Percentiles rank a stretch among this genome's conserved stretches.
These are phyloP conservation scores for Rhamphomyia laevipes DNA, from an alignment of 2,888 invertebrate species.

Conservation along the genomic window DNA sequence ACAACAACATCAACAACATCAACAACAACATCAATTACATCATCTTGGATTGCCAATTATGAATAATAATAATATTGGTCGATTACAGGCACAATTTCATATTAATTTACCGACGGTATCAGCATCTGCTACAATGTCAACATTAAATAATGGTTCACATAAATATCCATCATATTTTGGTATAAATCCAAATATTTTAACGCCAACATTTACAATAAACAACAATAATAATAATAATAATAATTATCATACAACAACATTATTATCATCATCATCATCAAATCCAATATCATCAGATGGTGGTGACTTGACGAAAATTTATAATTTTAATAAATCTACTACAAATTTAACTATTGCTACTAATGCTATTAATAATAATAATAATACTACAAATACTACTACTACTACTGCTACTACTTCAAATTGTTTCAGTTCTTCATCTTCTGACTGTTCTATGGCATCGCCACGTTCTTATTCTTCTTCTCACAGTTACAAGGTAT, in stretches of 20 bases:
- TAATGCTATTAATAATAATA: constrained; percentile 1
- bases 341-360: constrained; percentile 23
- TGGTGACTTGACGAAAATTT: constrained; percentile 24
- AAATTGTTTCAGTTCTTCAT: constrained; percentile 37
- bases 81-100: constrained; percentile 4
- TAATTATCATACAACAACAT: neutral
- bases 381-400: constrained; percentile 7
- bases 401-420: constrained; percentile 25
- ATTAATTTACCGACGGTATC: constrained; percentile 19
- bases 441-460: constrained; percentile 39
- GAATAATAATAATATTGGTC: neutral
- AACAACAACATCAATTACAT: constrained; percentile 11
- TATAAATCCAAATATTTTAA: neutral
- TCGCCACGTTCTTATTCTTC: constrained; percentile 39
- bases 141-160: constrained; percentile 3
- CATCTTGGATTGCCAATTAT: constrained; percentile 27
- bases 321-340: constrained; percentile 36
- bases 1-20: constrained; percentile 24
- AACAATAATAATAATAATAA: neutral
- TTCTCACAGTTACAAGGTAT: constrained; percentile 38
- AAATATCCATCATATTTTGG: too few species aligned
- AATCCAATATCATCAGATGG: neutral
- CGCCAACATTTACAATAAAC: neutral
- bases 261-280: neutral
- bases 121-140: constrained; percentile 7